Conservation (phyloP, 2,888 invertebrate species). For the Allophyes oxyacanthae region DNA sequence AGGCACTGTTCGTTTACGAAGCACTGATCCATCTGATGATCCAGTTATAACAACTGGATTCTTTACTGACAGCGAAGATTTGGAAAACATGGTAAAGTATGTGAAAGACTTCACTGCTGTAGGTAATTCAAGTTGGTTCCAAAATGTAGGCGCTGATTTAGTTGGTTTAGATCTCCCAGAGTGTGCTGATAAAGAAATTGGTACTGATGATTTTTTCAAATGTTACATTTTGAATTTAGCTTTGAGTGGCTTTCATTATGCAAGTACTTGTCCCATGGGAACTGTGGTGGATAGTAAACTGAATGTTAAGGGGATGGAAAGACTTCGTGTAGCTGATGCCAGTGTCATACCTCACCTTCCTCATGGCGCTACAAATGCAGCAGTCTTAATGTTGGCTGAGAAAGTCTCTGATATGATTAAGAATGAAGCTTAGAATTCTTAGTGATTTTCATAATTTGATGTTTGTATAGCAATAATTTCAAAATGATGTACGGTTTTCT, state of each 20-base stretch:
- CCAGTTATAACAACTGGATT: slow-evolving; percentile 48
- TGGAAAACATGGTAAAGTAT: slow-evolving; percentile 16
- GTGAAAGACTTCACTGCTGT: slow-evolving; percentile 45
- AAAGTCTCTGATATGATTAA: slow-evolving; percentile 19
- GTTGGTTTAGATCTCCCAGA: slow-evolving; percentile 45
- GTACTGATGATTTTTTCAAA: slow-evolving; percentile 52
- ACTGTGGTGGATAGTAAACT: slow-evolving; percentile 91
- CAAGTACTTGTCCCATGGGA: slow-evolving; percentile 93
- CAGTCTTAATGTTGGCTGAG: slow-evolving; percentile 51
- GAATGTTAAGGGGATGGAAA: slow-evolving; percentile 45
- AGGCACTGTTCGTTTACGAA: slow-evolving; percentile 55
- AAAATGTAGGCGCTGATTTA: slow-evolving; percentile 41
- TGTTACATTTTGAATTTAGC: slow-evolving; percentile 70
- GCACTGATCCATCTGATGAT: slow-evolving; percentile 44
- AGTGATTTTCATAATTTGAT: neutral
- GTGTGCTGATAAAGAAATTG: slow-evolving; percentile 44
- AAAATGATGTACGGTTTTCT: no score
- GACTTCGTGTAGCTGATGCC: slow-evolving; percentile 58
- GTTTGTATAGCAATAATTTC: no score
- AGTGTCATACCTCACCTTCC: slow-evolving; percentile 83
- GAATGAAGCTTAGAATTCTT: neutral
- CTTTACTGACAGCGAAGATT: slow-evolving; percentile 27
- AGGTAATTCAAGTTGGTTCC: slow-evolving; percentile 45
- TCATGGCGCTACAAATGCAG: slow-evolving; percentile 88
- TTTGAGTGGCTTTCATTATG: slow-evolving; percentile 91